Percentiles rank a stretch among this genome's conserved stretches.
Conservation (phyloP, 2,888 invertebrate species). For the Calephelis perditalis region DNA sequence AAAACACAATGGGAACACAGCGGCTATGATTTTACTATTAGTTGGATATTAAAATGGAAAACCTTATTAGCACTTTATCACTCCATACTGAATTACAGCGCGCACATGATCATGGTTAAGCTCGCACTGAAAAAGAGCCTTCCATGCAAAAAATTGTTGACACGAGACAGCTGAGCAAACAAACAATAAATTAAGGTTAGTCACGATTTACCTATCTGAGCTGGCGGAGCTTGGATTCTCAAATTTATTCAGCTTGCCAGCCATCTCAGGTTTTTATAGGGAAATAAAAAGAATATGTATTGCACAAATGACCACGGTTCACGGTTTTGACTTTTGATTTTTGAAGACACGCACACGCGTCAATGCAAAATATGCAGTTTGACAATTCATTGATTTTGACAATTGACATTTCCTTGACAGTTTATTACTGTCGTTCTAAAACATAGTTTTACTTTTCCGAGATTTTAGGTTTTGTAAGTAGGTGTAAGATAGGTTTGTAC, state of each 20-base stretch:
- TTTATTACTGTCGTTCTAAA: too few relatives aligned
- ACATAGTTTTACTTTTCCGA: too few relatives aligned
- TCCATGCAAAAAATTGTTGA: conserved; percentile 50
- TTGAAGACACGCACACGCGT: conserved; percentile 5
- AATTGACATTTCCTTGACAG: too few relatives aligned
- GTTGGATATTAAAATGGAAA: conserved; percentile 6
- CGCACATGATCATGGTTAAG: conserved; percentile 45
- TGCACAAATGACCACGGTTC: conserved; percentile 37
- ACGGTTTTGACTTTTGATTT: conserved; percentile 33
- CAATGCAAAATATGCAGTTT: too few relatives aligned
- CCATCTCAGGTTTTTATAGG: conserved; percentile 47
- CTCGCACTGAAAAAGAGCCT: conserved; percentile 48
- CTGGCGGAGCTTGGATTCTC: conserved; percentile 94
- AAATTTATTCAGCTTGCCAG: conserved; percentile 80
- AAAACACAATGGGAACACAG: conserved; percentile 58
- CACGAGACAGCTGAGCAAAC: conserved; percentile 68
- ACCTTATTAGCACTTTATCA: conserved; percentile 41
- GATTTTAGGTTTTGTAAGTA: too few relatives aligned
- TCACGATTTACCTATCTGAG: conserved; percentile 88
- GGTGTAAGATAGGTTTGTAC: too few relatives aligned
- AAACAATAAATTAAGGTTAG: conserved; percentile 58
- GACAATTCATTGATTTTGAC: too few relatives aligned
- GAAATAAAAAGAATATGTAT: conserved; percentile 24
- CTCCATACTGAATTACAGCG: conserved; percentile 43
- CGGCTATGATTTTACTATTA: conserved; percentile 51